These are phyloP conservation scores for Andrena chrysosceles DNA, from an alignment of 2,888 invertebrate species.

Conservation along the genomic window DNA sequence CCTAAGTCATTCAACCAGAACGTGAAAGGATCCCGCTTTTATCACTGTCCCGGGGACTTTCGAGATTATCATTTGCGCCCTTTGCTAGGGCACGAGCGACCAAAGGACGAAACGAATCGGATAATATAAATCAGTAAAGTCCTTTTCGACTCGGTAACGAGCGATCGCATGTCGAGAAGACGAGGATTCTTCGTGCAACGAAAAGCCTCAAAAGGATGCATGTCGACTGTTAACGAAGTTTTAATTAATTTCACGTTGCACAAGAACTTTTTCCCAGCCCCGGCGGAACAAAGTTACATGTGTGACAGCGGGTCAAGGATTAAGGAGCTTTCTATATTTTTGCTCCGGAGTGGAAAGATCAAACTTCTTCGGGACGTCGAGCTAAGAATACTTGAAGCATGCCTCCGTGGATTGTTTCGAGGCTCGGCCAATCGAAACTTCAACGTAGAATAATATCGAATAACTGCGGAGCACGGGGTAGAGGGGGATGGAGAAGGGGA, in stretches of 20 bases:
- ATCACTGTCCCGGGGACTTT: conserved; percentile 27
- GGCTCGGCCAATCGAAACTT: conserved; percentile 16
- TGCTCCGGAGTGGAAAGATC: conserved; percentile 8
- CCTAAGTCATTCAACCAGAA: not conserved
- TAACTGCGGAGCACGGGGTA: not conserved
- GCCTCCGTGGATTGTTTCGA: conserved; percentile 31
- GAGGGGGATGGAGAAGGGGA: not conserved
- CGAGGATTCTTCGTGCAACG: conserved; percentile 15
- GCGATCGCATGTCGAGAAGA: conserved; percentile 16
- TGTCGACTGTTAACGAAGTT: conserved; percentile 64
- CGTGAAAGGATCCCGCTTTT: conserved; percentile 27
- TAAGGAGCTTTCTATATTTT: conserved; percentile 48
- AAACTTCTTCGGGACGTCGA: conserved; percentile 30
- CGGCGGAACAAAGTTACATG: conserved; percentile 7
- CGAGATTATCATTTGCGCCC: conserved; percentile 56
- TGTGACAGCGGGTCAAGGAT: conserved; percentile 55
- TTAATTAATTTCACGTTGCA: conserved; percentile 64
- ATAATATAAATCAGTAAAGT: conserved; percentile 13
- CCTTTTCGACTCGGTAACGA: not conserved
- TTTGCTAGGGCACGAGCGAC: conserved; percentile 9
- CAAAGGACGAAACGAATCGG: conserved; percentile 32
- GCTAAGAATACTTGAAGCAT: conserved; percentile 27
- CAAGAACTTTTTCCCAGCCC: conserved; percentile 34
- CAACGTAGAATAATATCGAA: not conserved
- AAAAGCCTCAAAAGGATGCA: conserved; percentile 7